Conservation (phyloP, 2,113 vertebrate genomes). For the Pterocles gutturalis region DNA sequence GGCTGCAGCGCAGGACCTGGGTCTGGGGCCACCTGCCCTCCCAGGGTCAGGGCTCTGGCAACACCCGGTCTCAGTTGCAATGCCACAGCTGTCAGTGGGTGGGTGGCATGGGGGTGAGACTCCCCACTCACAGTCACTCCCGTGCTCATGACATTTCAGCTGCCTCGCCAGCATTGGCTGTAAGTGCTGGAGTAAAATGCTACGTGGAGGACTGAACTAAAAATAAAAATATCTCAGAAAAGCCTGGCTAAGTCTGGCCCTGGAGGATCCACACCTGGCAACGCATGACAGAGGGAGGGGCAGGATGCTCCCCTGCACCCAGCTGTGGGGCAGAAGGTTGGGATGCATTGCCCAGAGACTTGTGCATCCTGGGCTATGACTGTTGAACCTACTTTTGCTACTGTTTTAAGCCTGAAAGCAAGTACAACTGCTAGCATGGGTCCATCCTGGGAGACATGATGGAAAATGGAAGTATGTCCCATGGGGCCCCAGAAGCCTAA, state of each 20-base stretch:
- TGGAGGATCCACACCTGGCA: no score
- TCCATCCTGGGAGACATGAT: neutral
- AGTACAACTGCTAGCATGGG: neutral
- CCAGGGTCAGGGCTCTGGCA: neutral
- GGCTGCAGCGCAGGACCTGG: neutral
- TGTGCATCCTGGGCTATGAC: neutral
- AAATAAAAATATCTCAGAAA: neutral
- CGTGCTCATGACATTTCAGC: neutral
- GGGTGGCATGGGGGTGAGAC: neutral
- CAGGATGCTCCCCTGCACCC: neutral
- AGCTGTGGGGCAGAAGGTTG: neutral
- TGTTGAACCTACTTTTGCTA: neutral
- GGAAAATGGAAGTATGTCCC: neutral
- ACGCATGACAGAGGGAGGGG: neutral
- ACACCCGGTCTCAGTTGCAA: fast-evolving
- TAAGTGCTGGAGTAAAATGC: neutral
- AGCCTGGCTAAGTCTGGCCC: neutral
- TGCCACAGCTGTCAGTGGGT: neutral
- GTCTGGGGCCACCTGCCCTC: neutral
- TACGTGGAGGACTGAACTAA: neutral
- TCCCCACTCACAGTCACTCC: fast-evolving
- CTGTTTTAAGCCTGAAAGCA: neutral
- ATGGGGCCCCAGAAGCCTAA: neutral
- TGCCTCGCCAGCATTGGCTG: neutral
- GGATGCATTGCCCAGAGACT: neutral